Evolutionary conservation across 2,888 invertebrate genomes (phyloP), one percentile per base, ranked within the genome.

Genomic region (Atherix ibis): DNA sequence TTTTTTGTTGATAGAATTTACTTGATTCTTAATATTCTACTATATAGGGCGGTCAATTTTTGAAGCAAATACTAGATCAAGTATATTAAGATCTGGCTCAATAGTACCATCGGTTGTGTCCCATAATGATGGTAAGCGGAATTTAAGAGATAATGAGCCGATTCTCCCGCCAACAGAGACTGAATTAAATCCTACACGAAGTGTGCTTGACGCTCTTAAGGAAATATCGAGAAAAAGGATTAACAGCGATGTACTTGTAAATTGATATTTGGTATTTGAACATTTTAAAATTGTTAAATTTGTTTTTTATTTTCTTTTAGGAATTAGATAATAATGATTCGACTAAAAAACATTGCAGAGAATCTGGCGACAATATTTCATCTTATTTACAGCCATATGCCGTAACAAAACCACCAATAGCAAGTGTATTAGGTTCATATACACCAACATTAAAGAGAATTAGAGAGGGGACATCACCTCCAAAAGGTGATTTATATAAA

Each of bases 221-320:
- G 69, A 69, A 49, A 68, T 69, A 32, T 69, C 69, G 2, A 53
- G 68, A 16, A 69, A 69, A 48, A 54, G 69, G 22, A 67, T 69
- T 18, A 67, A 66, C 43, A 58, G 62, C 27, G 62, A 54, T 43
- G 67, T 59, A 48, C n/a, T n/a, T n/a, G n/a, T n/a, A n/a, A n/a
- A 48, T 51, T 49, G 15, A 9, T 12, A 22, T 31, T 15, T 26
- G n/a, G n/a, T n/a, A 28, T 19, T 19, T 18, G 13, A 27, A 13
- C 6, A 15, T 18, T 12, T 5, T 12, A n/a, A 9, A 8, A 9
- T 5, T 5, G n/a, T 6, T n/a, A 25, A 5, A 27, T 18, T 14
- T 16, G 13, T 19, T 15, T 19, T 26, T 31, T 10, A 24, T 28
- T 37, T 36, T 31, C 8, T 49, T 50, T 14, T 42, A 59, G 59